Evolutionary conservation across 2,113 vertebrate species (phyloP), one percentile per base, ranked within the genome.

Genomic region (Gobiocypris rarus): DNA sequence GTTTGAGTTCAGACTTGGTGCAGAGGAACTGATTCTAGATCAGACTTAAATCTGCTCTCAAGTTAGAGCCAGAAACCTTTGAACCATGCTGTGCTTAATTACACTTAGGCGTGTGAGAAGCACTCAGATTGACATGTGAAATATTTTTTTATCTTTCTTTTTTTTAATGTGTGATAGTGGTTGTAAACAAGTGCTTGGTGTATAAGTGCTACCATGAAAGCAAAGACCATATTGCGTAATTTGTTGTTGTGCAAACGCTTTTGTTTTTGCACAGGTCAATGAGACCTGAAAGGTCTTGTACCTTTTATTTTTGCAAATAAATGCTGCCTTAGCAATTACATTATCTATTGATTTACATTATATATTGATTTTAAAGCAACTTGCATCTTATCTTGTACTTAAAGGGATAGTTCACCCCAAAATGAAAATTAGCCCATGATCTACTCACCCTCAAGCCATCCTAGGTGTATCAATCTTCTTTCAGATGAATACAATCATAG

Each of bases 281-380:
- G 0, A 59, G 75, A 14, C 41, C 38, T 43, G 22, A 38, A 69
- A 41, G 31, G 26, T 28, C 73, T 28, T 76, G 19, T 10, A 2
- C 65, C 17, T 24, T n/a, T 48, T 45, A 73, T 73, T 73, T 45
- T 73, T 26, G 41, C 38, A 73, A 73, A 73, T 45, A 48, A 24
- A 48, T 3, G 52, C 75, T 58, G 52, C 31, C 31, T 41, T 38
- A 58, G 52, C 75, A 24, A 14, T 58, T 41, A n/a, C 38, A 13
- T 58, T 78, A 78, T 78, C 75, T 78, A 43, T 78, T 61, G 75
- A 61, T 43, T 59, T 41, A n/a, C 38, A n/a, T 58, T 78, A 78
- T 61, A 56, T 78, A 43, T 78, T 61, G 75, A 61, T 43, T 48
- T 71, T 73, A 26, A 26, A 73, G n/a, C 70, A 45, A 6, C 13